Evolutionary conservation across 2,113 vertebrate species (phyloP).

Genomic region (Thymallus thymallus): DNA sequence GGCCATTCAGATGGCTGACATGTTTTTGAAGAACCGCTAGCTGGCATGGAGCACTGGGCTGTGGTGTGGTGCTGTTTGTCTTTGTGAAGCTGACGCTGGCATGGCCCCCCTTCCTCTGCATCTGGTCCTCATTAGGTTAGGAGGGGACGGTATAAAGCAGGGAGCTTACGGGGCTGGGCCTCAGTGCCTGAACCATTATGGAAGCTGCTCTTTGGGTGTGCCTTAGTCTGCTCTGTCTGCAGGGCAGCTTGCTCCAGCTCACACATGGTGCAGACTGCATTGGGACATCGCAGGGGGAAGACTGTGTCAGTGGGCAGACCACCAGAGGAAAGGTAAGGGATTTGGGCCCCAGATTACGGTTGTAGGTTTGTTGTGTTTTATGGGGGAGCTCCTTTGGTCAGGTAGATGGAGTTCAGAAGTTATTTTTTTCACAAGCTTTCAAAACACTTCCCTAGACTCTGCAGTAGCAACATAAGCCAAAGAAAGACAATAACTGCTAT

Average conservation of each 20-base stretch:
- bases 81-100: conserved; percentile 69
- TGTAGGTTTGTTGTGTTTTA: background rate
- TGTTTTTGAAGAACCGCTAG: conserved; percentile 68
- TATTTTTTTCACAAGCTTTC: background rate
- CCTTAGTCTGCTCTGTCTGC: conserved; percentile 60
- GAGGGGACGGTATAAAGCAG: conserved; percentile 73
- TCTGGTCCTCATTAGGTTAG: conserved; percentile 78
- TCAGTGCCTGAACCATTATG: conserved; percentile 65
- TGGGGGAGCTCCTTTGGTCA: background rate
- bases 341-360: background rate
- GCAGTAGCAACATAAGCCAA: conserved; percentile 13
- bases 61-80: conserved; percentile 70
- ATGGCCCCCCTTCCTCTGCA: conserved; percentile 62
- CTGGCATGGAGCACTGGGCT: conserved; percentile 61
- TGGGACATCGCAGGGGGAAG: conserved; percentile 46
- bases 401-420: background rate
- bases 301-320: conserved; percentile 52
- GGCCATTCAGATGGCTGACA: conserved; percentile 68
- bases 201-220: conserved; percentile 68
- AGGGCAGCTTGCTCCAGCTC: conserved; percentile 71
- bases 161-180: conserved; percentile 63
- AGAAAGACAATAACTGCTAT: conserved; percentile 44
- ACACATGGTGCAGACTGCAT: conserved; percentile 66
- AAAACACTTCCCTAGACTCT: too few relatives aligned
- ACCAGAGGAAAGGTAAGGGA: conserved; percentile 67